A percentile compares a stretch with the other conserved stretches of the same genome.
phyloP scores from a whole-genome alignment of 2,797 vertebrate genomes.

The Microcaecilia unicolor region DNA sequence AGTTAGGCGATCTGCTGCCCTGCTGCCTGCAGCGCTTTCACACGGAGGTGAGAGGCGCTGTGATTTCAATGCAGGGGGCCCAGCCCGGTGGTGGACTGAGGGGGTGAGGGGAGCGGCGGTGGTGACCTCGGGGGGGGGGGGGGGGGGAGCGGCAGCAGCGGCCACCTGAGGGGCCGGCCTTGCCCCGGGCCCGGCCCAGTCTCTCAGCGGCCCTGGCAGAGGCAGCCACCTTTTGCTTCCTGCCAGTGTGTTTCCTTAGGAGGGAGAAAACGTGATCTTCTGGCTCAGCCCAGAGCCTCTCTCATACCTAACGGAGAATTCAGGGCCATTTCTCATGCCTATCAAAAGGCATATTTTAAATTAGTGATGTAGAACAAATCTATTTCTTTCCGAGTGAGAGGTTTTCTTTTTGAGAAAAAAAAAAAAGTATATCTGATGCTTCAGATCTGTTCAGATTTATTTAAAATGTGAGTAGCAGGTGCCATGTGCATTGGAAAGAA shows the following conservation, averaged over 20 bases:
- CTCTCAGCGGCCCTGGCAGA: no score
- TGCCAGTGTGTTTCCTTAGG: conserved; percentile 13
- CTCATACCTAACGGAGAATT: not conserved
- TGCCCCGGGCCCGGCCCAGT: no score
- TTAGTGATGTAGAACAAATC: not conserved
- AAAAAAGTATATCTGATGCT: no score
- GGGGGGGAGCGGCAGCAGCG: no score
- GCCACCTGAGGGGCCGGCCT: no score
- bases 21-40: no score
- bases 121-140: no score
- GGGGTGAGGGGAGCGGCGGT: no score
- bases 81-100: no score
- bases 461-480: conserved; percentile 14
- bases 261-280: not conserved
- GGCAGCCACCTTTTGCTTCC: conserved; percentile 1
- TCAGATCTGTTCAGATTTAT: not conserved
- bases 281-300: not conserved
- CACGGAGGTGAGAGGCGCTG: no score
- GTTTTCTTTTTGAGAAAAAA: conserved; percentile 1
- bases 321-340: not conserved
- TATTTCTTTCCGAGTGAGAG: not conserved
- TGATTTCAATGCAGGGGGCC: no score
- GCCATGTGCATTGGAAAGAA: not conserved
- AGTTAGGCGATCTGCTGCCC: no score
- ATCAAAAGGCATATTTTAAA: not conserved